Conservation (phyloP, 2,113 vertebrate species). For the Myrmecophaga tridactyla region DNA sequence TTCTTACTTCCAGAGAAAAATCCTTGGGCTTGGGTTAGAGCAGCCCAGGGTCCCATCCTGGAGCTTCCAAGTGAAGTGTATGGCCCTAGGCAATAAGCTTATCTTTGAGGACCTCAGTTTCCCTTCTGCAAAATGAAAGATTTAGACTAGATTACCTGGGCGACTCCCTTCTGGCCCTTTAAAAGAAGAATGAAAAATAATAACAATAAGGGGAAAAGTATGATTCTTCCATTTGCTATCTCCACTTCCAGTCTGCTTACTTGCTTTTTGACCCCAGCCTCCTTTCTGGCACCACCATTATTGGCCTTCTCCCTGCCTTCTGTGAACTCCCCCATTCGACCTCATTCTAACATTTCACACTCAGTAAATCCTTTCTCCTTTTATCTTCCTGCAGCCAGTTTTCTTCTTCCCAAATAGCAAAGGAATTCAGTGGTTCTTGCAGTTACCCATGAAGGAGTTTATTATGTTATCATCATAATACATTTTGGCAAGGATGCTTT, state of each 20-base stretch:
- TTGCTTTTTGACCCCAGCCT: not conserved
- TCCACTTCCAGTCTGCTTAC: not conserved
- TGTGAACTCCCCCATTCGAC: too few species aligned
- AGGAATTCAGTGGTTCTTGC: not conserved
- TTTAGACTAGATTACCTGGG: not conserved
- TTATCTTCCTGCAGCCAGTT: not conserved
- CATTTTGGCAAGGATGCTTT: not conserved
- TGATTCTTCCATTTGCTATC: not conserved
- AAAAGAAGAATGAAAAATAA: not conserved
- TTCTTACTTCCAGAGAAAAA: not conserved
- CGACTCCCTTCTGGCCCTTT: not conserved
- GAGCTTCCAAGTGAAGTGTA: not conserved
- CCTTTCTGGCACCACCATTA: too few species aligned
- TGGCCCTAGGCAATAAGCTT: not conserved
- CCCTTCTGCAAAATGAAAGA: not conserved
- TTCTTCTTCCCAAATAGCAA: not conserved
- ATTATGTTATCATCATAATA: not conserved
- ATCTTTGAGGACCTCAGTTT: not conserved
- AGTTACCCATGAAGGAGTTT: not conserved
- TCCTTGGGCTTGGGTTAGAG: too few species aligned
- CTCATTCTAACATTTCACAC: fast-evolving
- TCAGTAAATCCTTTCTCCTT: not conserved
- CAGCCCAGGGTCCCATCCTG: not conserved
- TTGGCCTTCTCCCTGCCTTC: not conserved
- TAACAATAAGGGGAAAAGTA: too few species aligned